Conservation (phyloP, 2,113 vertebrate genomes). For the Notarius lentiginosus region DNA sequence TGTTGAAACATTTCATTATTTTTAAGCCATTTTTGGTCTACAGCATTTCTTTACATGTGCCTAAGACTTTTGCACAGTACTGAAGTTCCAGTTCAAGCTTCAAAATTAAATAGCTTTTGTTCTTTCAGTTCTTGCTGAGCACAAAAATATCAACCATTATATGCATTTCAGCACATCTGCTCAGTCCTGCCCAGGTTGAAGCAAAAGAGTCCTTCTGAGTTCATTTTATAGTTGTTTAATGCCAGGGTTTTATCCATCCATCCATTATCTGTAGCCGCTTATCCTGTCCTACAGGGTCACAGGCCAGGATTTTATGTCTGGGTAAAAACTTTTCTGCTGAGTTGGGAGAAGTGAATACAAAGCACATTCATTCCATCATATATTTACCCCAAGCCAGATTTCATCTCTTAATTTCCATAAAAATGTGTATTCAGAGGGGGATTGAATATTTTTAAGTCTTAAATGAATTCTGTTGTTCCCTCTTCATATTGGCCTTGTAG, state of each 20-base stretch:
- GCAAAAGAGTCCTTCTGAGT: conserved; percentile 27
- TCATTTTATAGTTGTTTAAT: conserved; percentile 48
- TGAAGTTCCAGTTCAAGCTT: conserved; percentile 21
- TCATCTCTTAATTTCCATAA: conserved; percentile 77
- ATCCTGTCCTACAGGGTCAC: no score
- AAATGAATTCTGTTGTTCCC: conserved; percentile 74
- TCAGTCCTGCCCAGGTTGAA: background rate
- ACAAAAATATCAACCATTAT: background rate
- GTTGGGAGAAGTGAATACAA: conserved; percentile 45
- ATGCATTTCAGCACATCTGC: conserved; percentile 4
- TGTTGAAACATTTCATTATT: no score
- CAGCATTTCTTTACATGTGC: no score
- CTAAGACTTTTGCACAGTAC: no score
- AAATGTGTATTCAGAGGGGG: conserved; percentile 71
- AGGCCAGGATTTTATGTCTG: conserved; percentile 52
- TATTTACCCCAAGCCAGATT: conserved; percentile 72
- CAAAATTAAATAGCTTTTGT: conserved; percentile 28
- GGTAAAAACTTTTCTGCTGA: conserved; percentile 70
- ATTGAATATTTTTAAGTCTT: conserved; percentile 73
- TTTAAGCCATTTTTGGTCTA: no score
- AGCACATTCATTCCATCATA: conserved; percentile 61
- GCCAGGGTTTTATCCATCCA: conserved; percentile 40
- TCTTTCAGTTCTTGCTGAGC: background rate
- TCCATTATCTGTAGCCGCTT: no score
- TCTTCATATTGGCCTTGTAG: conserved; percentile 61